phyloP scores from a whole-genome alignment of 1,140 invertebrate genomes.

The Pantala flavescens region DNA sequence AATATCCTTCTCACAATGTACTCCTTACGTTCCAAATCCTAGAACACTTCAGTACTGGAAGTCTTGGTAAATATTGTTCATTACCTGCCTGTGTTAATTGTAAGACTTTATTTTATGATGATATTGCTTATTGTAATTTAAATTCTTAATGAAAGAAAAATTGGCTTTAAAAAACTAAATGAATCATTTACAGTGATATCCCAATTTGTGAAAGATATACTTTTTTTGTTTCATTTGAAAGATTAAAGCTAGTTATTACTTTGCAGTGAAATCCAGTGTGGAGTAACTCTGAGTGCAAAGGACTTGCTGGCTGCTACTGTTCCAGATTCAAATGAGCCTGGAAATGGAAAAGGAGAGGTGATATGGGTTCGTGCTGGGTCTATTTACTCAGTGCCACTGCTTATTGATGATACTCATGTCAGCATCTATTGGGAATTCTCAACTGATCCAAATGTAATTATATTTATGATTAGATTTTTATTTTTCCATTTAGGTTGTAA shows the following conservation, averaged over 20 bases:
- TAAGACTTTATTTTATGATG: too few relatives aligned
- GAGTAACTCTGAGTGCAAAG: background rate
- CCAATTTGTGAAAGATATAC: too few relatives aligned
- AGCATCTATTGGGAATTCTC: slow-evolving; percentile 14
- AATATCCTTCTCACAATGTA: slow-evolving; percentile 10
- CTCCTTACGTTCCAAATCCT: slow-evolving; percentile 15
- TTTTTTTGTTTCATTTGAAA: too few relatives aligned
- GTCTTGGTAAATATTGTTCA: slow-evolving; percentile 6
- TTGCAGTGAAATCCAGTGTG: slow-evolving; percentile 15
- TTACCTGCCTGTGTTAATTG: background rate
- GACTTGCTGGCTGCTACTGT: background rate
- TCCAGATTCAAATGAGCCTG: background rate
- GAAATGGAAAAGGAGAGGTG: background rate
- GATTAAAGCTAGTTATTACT: too few relatives aligned
- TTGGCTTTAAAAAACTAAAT: too few relatives aligned
- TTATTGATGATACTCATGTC: background rate
- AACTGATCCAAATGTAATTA: slow-evolving; percentile 15
- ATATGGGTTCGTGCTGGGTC: slow-evolving; percentile 14
- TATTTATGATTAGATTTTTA: background rate
- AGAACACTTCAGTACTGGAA: slow-evolving; percentile 12
- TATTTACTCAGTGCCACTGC: slow-evolving; percentile 14
- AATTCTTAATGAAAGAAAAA: too few relatives aligned
- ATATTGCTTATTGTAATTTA: too few relatives aligned
- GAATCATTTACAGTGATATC: too few relatives aligned
- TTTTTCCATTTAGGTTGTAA: background rate